Evolutionary conservation across 2,113 vertebrate species (phyloP).

Genomic region (Puffinus mauretanicus): DNA sequence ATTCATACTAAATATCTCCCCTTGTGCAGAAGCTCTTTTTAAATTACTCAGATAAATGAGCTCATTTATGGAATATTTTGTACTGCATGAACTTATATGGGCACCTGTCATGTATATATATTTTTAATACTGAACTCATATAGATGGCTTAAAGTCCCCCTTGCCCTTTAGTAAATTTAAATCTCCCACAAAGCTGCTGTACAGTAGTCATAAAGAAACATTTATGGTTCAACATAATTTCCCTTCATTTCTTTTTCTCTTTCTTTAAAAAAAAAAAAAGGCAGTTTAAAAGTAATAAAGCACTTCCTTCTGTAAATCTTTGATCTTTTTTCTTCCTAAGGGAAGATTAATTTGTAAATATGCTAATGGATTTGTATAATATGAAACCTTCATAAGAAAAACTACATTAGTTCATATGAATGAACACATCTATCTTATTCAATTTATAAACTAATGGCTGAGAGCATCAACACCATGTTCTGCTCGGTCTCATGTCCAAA

Average conservation of each 20-base stretch:
- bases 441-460: constrained; percentile 75
- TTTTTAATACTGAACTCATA: constrained; percentile 65
- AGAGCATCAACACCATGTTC: constrained; percentile 68
- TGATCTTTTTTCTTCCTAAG: constrained; percentile 76
- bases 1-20: constrained; percentile 58
- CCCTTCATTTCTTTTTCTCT: constrained; percentile 70
- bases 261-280: constrained; percentile 64
- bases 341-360: constrained; percentile 86
- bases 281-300: constrained; percentile 80
- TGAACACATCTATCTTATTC: constrained; percentile 78
- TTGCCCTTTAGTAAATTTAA: constrained; percentile 72
- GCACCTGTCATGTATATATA: constrained; percentile 69
- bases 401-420: constrained; percentile 79
- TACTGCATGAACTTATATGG: constrained; percentile 66
- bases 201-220: constrained; percentile 75
- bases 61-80: constrained; percentile 69
- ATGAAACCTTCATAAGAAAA: constrained; percentile 78
- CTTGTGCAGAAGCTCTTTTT: constrained; percentile 64
- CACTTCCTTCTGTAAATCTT: constrained; percentile 76
- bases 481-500: constrained; percentile 54
- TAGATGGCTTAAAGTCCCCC: constrained; percentile 55
- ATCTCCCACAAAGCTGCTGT: constrained; percentile 68
- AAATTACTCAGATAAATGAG: constrained; percentile 67
- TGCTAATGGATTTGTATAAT: constrained; percentile 83
- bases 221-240: constrained; percentile 78